Base-by-base conservation (phyloP, 2,113 vertebrate species). In the Ictalurus punctatus region DNA sequence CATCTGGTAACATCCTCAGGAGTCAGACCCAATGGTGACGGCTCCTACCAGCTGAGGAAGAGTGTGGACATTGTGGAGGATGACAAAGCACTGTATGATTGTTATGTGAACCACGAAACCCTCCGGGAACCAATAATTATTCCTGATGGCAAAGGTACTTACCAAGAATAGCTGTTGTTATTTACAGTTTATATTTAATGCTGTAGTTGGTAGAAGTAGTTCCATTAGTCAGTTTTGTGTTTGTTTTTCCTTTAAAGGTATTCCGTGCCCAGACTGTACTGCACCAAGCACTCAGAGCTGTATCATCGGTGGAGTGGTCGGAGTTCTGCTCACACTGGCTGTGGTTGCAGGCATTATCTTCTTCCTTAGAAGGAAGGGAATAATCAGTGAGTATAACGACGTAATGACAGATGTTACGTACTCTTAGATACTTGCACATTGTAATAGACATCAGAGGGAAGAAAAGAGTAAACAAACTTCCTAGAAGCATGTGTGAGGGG, bases 11-110 rank as follows among this genome's bases (percentile, higher is more conserved):
- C 34, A 23, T 90, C 87, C 6, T 21, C 67, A 82, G 44, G 78
- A 67, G 2, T 83, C 86, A 88, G 86, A 90, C 90, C 88, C 30
- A 91, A 91, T 48, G 76, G 74, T 78, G 90, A 91, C 40, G 83
- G 52, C 12, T 84, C 86, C 48, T 88, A 79, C n/a, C 88, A 91
- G 83, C 34, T 83, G 58, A 88, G n/a, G 61, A 67, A 78, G 34
- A 86, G 34, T 71, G 52, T 86, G 48, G 16, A 79, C 0, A 85
- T 89, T 16, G 0, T 1, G 27, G 79, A 86, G 69, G 9, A 58
- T 30, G 88, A 91, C 17, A 69, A 65, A 25, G 37, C 34, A 6
- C 44, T 59, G 4, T 89, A 87, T 40, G 48, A 71, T 17, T 91
- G 90, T 37, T 56, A 23, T 9, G 90, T 91, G 13, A 0, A 0